Evolutionary conservation across 53 echinoderm and acorn worm genomes (phyloP), one percentile per base, ranked within the genome.

Genomic region (Luidia sarsii): DNA sequence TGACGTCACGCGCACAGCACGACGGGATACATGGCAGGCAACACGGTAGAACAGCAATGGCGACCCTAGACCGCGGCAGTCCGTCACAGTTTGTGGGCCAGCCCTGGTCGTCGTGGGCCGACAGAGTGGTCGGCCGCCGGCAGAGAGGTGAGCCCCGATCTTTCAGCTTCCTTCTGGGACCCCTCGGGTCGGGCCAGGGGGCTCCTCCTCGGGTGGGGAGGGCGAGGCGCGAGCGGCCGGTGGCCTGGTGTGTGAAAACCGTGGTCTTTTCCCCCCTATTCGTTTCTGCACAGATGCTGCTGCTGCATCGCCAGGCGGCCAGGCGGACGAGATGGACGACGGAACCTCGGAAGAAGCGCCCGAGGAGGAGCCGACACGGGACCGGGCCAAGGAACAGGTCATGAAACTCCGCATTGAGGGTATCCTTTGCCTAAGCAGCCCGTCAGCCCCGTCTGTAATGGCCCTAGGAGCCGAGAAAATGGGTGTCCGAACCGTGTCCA

Each of bases 61-160:
- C 97, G 97, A 97, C 90, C 89, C 38, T 86, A 83, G 91, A 97
- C 81, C 91, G 83, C 59, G 89, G 88, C 83, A 97, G 97, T 87
- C 97, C 97, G 80, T 93, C 93, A 89, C 90, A 86, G 89, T 93
- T 97, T 94, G 83, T 89, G 86, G 97, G 97, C 71, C 93, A 91
- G 93, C 85, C 97, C 88, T 97, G 97, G 97, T 88, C 93, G 86
- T 85, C 75, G 57, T 97, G 97, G 97, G 97, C 92, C 79, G 90
- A 87, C 67, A 88, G 79, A 83, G 87, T 90, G 65, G 57, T 86
- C 70, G 86, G 66, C 70, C 59, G 61, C 49, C 69, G 65, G 59
- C 79, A 79, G 70, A 86, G 88, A 88, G 95, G 95, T 95, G 85
- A 95, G 71, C 68, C 64, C 82, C 65, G 85, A 71, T 46, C 83